These are phyloP conservation scores for Toxotes jaculatrix DNA, from an alignment of 2,113 vertebrate genomes.

Conservation along the genomic window DNA sequence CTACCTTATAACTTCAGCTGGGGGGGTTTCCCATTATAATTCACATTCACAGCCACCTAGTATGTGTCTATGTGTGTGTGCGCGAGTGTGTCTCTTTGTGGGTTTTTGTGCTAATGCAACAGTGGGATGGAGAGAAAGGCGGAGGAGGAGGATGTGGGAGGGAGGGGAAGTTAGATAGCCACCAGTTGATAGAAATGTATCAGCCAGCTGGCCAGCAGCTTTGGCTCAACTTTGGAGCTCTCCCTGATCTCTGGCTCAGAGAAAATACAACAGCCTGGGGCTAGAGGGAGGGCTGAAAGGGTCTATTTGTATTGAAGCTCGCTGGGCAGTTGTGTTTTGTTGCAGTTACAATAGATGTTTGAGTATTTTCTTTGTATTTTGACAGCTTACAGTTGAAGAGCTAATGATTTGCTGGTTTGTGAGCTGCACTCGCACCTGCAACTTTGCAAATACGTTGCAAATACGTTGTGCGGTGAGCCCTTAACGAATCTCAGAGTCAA, in stretches of 20 bases:
- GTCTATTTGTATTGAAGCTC: conserved; percentile 34
- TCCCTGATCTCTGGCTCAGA: conserved; percentile 63
- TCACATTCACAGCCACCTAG: not conserved
- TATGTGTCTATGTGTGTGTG: conserved; percentile 9
- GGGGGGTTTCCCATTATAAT: not conserved
- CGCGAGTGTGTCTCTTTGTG: not conserved
- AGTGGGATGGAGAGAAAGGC: conserved; percentile 25
- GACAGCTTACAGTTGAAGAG: not conserved
- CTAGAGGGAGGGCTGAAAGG: conserved; percentile 39
- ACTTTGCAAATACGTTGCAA: not conserved
- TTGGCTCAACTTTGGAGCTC: conserved; percentile 32
- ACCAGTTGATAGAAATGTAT: conserved; percentile 64
- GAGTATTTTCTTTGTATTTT: not conserved
- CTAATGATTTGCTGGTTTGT: conserved; percentile 6
- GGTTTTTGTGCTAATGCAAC: conserved; percentile 26
- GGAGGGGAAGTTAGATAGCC: conserved; percentile 67
- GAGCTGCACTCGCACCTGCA: conserved; percentile 15
- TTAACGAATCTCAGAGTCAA: not conserved
- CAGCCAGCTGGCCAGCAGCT: conserved; percentile 68
- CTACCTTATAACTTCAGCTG: not conserved
- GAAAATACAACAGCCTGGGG: conserved; percentile 68
- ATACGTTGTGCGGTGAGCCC: not conserved
- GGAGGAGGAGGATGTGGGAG: conserved; percentile 43
- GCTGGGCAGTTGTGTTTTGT: conserved; percentile 21
- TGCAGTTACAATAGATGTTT: conserved; percentile 24